Conservation (phyloP, 2,113 vertebrate species). For the Barnardius zonarius region DNA sequence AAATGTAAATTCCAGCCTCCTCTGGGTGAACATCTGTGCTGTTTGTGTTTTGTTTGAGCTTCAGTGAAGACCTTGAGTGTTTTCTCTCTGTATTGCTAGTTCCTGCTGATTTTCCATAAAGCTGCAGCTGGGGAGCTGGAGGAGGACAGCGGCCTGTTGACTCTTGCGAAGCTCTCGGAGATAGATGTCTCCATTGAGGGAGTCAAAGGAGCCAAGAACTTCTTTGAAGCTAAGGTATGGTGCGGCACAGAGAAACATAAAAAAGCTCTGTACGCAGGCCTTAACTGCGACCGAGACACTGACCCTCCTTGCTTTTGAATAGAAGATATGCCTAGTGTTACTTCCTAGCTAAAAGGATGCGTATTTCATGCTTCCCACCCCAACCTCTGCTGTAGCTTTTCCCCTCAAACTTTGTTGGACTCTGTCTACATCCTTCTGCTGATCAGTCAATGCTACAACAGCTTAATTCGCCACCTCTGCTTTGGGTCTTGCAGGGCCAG, state of each 20-base stretch:
- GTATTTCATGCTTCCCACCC: not conserved
- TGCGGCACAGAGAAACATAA: not conserved
- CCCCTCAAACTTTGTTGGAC: not conserved
- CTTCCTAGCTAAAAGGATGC: not conserved
- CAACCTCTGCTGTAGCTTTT: not conserved
- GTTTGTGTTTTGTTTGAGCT: not conserved
- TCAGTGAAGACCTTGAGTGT: not conserved
- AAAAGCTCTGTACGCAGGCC: not conserved
- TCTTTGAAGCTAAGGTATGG: slow-evolving; percentile 95
- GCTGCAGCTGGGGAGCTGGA: slow-evolving; percentile 88
- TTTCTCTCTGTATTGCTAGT: slow-evolving; percentile 70
- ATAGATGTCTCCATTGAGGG: slow-evolving; percentile 91
- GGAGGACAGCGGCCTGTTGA: slow-evolving; percentile 91
- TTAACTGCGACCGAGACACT: not conserved
- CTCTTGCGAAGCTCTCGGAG: slow-evolving; percentile 90
- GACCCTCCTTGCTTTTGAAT: not conserved
- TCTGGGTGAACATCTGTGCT: not conserved
- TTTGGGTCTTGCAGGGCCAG: not conserved
- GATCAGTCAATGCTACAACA: not conserved
- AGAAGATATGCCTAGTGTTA: not conserved
- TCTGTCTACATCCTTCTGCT: not conserved
- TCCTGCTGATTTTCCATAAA: slow-evolving; percentile 91
- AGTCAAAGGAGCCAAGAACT: slow-evolving; percentile 91
- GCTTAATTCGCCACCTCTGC: not conserved
- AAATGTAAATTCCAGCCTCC: not conserved